Percentiles rank a stretch among this genome's conserved stretches.
Evolutionary conservation across 64 coral and sea anemone genomes (phyloP).

Genomic region (Montipora foliosa): DNA sequence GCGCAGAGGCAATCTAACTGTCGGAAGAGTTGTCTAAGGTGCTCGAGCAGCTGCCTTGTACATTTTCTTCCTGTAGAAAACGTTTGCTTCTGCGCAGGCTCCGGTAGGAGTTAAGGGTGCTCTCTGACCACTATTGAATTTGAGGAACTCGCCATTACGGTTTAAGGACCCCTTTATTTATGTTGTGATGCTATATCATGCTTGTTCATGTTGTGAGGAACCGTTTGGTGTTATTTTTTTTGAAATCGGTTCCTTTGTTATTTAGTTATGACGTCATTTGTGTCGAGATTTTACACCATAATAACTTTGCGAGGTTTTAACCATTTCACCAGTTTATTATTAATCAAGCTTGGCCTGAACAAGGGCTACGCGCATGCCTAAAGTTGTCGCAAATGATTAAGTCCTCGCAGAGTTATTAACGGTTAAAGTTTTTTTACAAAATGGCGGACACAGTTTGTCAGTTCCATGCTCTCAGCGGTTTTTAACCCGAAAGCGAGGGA

Average conservation of each 20-base stretch:
- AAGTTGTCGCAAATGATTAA: slow-evolving; percentile 2
- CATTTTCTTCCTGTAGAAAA: slow-evolving; percentile 17
- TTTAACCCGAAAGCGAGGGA: background rate
- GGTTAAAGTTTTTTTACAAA: background rate
- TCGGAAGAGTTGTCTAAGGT: background rate
- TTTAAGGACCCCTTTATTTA: background rate
- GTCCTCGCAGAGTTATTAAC: background rate
- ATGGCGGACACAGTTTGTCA: background rate
- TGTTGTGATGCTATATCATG: background rate
- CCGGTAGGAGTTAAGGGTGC: slow-evolving; percentile 36
- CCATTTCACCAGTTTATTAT: background rate
- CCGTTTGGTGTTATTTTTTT: slow-evolving; percentile 27
- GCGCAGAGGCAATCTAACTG: too few relatives aligned
- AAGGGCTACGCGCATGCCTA: background rate
- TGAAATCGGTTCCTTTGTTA: slow-evolving; percentile 5
- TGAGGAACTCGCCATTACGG: background rate
- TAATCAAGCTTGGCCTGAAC: background rate
- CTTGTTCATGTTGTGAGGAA: background rate
- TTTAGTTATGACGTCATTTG: slow-evolving; percentile 6
- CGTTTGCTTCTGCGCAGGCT: slow-evolving; percentile 17
- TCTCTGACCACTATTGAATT: background rate
- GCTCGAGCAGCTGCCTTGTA: background rate
- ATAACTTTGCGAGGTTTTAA: slow-evolving; percentile 13
- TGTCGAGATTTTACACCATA: background rate
- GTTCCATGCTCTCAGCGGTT: background rate